A percentile compares a stretch with the other conserved stretches of the same genome.
These are phyloP conservation scores for Mionectes macconnelli DNA, from an alignment of 2,113 vertebrate genomes.

Conservation along the genomic window DNA sequence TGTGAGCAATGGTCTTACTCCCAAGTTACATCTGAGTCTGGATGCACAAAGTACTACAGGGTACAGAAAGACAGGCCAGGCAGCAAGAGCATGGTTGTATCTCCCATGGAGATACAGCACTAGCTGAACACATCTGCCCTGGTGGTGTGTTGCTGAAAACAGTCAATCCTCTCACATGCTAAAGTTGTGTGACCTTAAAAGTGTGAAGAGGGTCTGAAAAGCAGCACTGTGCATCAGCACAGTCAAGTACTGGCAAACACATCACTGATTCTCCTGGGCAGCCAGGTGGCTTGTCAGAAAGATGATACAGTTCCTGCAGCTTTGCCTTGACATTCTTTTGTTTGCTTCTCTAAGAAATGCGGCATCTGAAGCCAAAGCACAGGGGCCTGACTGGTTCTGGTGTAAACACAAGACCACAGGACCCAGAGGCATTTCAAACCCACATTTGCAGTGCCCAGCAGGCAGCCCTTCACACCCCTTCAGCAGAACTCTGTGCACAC, in stretches of 20 bases:
- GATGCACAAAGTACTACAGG: neutral
- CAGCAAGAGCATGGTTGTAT: neutral
- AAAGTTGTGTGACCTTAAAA: neutral
- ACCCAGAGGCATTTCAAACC: neutral
- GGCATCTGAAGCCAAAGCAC: neutral
- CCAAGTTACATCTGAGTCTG: neutral
- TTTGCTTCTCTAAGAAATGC: neutral
- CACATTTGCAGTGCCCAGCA: neutral
- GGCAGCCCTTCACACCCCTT: neutral
- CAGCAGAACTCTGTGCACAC: neutral
- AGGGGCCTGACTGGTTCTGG: neutral
- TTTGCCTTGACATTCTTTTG: neutral
- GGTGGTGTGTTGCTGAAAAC: neutral
- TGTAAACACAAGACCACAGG: neutral
- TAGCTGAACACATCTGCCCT: neutral
- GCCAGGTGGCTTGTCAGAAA: neutral
- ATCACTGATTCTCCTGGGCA: neutral
- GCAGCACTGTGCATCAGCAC: neutral
- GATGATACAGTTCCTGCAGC: neutral
- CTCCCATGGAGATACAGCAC: neutral
- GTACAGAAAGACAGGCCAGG: neutral
- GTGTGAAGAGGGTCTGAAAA: neutral
- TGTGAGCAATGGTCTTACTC: neutral
- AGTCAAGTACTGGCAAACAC: neutral
- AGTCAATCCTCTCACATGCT: neutral